A percentile compares a stretch with the other conserved stretches of the same genome.
These are phyloP conservation scores for Pangasius djambal DNA, from an alignment of 2,797 vertebrate genomes.

Conservation along the genomic window DNA sequence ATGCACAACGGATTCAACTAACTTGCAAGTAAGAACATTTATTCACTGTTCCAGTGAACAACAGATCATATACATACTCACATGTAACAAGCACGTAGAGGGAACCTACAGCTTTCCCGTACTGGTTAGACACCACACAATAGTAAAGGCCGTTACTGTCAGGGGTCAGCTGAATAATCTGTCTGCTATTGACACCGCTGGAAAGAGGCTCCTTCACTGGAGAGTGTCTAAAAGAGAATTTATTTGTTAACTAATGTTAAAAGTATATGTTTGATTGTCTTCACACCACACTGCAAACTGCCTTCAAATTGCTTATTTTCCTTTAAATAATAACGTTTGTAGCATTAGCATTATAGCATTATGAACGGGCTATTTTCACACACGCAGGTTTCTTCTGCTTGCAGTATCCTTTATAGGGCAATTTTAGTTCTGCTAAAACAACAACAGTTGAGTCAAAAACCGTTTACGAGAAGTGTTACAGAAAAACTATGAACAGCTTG, in stretches of 20 bases:
- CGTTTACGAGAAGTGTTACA: neutral
- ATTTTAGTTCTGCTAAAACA: neutral
- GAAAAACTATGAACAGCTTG: neutral
- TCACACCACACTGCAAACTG: neutral
- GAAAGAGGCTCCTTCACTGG: neutral
- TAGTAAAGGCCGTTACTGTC: conserved; percentile 21
- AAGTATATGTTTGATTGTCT: too few species aligned
- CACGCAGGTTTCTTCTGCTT: neutral
- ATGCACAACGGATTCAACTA: neutral
- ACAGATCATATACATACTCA: conserved; percentile 1
- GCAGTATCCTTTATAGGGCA: neutral
- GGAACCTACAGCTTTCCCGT: conserved; percentile 12
- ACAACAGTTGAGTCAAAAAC: neutral
- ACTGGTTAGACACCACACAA: conserved; percentile 16
- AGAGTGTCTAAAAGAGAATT: neutral
- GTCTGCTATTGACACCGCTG: neutral
- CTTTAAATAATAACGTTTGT: neutral
- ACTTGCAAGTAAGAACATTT: neutral
- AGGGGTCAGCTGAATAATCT: neutral
- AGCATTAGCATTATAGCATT: too few species aligned
- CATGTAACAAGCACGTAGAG: conserved; percentile 22
- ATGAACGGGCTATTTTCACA: neutral
- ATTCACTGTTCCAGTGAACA: neutral
- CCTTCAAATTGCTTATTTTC: neutral
- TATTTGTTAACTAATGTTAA: neutral